Base-by-base conservation (phyloP, 2,113 vertebrate species). In the Rhombomys opimus region DNA sequence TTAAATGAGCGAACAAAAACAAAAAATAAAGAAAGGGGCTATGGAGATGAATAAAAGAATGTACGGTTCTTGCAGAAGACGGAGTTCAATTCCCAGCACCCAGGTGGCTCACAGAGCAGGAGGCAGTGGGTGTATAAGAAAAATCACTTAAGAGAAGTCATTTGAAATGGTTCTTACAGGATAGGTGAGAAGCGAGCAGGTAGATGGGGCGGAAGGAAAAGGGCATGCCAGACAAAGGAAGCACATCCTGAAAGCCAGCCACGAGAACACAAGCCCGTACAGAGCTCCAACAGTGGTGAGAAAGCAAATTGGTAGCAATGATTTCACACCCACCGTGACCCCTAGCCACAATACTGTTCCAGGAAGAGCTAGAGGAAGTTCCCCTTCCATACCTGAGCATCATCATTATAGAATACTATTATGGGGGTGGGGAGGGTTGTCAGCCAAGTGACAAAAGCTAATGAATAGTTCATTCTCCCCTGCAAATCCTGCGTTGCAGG, bases 391-490 rank as follows among this genome's bases (percentile, higher is more conserved):
- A 70, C 57, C 57, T 90, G 89, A 96, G 77, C 50, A 30, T 57
- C 89, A 95, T 50, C 82, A 52, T 30, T 92, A 70, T 68, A 76
- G 96, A 81, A 85, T 25, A 92, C 13, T 6, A 41, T 25, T 17
- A 27, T 11, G 27, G 18, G 57, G 57, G 63, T 27, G 25, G 75
- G 67, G 41, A 80, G 27, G 72, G 9, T 38, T n/a, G 78, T 54
- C 18, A 57, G 67, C 1, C 32, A 68, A 41, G 13, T 17, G 59
- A 68, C 81, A 85, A 67, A 9, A 59, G 18, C 70, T 80, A 38
- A 63, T 81, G 32, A 35, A 73, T 67, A 41, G 41, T 90, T 84
- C 94, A 13, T 27, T 92, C 77, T 92, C 82, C 84, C 81, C 73
- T 59, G 84, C 76, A 89, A 94, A 67, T 9, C 73, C 54, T 52